phyloP scores from a whole-genome alignment of 2,113 vertebrate genomes.

The Phaethon lepturus region DNA sequence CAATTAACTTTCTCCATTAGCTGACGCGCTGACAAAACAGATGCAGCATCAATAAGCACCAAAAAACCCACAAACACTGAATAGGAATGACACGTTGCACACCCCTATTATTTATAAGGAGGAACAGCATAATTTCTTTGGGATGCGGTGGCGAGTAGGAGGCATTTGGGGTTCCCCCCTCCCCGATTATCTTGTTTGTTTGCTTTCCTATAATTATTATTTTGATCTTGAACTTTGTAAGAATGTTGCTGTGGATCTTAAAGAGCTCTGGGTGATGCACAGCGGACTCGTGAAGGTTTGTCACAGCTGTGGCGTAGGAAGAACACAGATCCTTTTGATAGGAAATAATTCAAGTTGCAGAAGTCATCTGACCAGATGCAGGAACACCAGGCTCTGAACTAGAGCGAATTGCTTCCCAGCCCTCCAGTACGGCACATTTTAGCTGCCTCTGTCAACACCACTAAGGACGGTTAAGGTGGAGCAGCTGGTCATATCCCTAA shows the following conservation, averaged over 20 bases:
- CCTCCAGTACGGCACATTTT: not conserved
- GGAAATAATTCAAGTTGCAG: conserved; percentile 26
- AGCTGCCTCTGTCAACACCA: not conserved
- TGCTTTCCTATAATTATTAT: not conserved
- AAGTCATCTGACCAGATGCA: not conserved
- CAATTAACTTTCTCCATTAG: conserved; percentile 95
- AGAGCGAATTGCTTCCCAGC: not conserved
- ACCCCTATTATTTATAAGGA: conserved; percentile 83
- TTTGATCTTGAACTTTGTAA: conserved; percentile 3
- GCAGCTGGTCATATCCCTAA: not conserved
- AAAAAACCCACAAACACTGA: conserved; percentile 76
- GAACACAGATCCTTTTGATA: not conserved
- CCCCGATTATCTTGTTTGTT: not conserved
- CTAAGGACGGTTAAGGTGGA: not conserved
- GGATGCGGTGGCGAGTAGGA: not conserved
- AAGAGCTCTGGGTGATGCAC: not conserved
- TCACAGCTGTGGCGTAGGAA: not conserved
- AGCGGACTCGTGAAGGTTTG: not conserved
- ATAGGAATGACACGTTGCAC: conserved; percentile 79
- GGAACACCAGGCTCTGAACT: not conserved
- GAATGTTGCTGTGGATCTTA: not conserved
- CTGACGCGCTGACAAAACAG: conserved; percentile 87
- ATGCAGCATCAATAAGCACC: conserved; percentile 85
- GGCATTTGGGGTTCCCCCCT: not conserved
- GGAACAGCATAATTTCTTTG: conserved; percentile 76